Percentiles rank a stretch among this genome's conserved stretches.
phyloP scores from a whole-genome alignment of 2,113 vertebrate species.

The Redunca redunca region DNA sequence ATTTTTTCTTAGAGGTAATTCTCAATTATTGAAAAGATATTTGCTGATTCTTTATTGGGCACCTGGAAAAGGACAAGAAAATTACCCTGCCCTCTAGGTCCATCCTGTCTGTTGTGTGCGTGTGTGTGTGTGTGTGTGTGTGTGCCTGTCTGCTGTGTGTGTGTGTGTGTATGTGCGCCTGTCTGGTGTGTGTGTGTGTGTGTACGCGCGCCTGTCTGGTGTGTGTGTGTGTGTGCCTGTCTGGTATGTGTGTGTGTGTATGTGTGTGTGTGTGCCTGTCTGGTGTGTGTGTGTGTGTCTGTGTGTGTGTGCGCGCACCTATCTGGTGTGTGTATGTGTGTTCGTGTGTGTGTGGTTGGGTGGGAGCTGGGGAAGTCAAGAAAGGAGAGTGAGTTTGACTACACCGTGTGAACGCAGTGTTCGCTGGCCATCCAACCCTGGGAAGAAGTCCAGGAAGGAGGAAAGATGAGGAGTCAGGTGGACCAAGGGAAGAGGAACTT shows the following conservation, averaged over 20 bases:
- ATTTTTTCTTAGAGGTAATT: neutral
- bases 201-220: neutral
- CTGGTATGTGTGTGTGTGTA: neutral
- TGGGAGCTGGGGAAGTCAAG: neutral
- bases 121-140: neutral
- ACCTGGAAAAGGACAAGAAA: neutral
- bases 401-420: rapidly evolving
- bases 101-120: neutral
- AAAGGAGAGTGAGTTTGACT: neutral
- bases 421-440: neutral
- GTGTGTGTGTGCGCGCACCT: neutral
- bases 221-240: neutral
- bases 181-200: neutral
- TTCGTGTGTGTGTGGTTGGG: neutral
- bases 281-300: neutral
- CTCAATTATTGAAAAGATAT: neutral
- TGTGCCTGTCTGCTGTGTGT: too few species aligned
- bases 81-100: rapidly evolving
- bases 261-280: neutral
- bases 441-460: neutral
- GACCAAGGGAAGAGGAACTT: neutral
- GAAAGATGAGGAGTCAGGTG: neutral
- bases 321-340: neutral
- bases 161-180: neutral
- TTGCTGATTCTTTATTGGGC: neutral